phyloP scores from a whole-genome alignment of 2,113 vertebrate species.

The Leptocoma aspasia region DNA sequence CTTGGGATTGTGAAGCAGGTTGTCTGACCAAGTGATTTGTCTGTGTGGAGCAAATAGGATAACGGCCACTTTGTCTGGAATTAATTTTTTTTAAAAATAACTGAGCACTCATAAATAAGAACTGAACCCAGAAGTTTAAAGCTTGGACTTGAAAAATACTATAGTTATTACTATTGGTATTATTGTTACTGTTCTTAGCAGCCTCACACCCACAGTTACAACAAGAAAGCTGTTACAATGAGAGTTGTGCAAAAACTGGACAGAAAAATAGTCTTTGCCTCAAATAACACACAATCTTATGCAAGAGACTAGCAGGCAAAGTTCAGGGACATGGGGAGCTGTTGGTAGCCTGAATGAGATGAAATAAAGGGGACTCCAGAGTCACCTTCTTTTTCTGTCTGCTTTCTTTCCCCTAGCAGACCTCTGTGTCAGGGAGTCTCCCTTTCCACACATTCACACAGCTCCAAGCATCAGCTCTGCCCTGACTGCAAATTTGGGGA shows the following conservation, averaged over 20 bases:
- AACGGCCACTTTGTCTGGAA: not conserved
- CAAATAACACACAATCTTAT: not conserved
- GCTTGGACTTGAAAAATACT: not conserved
- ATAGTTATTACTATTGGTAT: not conserved
- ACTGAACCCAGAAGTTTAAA: not conserved
- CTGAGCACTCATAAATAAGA: not conserved
- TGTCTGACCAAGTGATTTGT: not conserved
- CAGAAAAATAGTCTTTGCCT: not conserved
- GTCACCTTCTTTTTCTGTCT: not conserved
- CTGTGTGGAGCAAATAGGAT: not conserved
- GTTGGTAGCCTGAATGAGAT: not conserved
- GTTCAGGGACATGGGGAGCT: not conserved
- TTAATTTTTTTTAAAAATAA: not conserved
- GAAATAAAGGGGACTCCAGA: not conserved
- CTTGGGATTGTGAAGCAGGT: not conserved
- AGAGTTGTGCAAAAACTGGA: not conserved
- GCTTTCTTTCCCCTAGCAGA: not conserved
- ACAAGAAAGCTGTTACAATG: not conserved
- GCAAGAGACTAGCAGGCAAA: not conserved
- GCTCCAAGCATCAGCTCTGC: not conserved
- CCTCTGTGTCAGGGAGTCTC: not conserved
- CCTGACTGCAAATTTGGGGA: not conserved
- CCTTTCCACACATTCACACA: not conserved
- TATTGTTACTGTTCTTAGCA: not conserved
- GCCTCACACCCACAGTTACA: not conserved